Evolutionary conservation across 2,113 vertebrate species (phyloP), one percentile per base, ranked within the genome.

Genomic region (Carassius gibelio): DNA sequence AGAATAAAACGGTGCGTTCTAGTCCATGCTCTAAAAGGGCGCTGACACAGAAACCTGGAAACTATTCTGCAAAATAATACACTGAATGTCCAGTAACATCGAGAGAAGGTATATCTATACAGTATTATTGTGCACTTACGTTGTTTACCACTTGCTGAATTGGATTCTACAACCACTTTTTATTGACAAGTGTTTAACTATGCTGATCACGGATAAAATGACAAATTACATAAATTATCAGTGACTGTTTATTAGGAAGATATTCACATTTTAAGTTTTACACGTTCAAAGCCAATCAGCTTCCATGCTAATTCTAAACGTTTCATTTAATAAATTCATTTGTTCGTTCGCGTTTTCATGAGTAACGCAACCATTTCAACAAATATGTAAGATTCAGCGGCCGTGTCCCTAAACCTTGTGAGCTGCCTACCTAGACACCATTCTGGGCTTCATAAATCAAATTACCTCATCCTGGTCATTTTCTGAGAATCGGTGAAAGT

Each of bases 21-120:
- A 36, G 86, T 80, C n/a, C 64, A n/a, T 38, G 50, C 80, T 86
- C 71, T 85, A 23, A 66, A 26, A 26, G 21, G 13, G n/a, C 42
- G 14, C 64, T 15, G 36, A 69, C 13, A 45, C 38, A 10, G 6
- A 42, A 42, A 8, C 42, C 42, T 42, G 42, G 8, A 42, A 42
- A 42, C 42, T 42, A 8, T 42, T 42, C 8, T 42, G 42, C 42
- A 42, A 42, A 42, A 42, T 8, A 42, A 42, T 42, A 42, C 42
- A n/a, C 34, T 26, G 72, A 48, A 75, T 4, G 14, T 76, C 78
- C 42, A 81, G 59, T 50, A 81, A 17, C 59, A 45, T 19, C 57
- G 26, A 5, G 23, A 42, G 8, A 66, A 66, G 61, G 78, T 38
- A 38, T 48, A 19, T 15, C 1, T 45, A 45, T 15, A 3, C 77